A percentile compares a stretch with the other conserved stretches of the same genome.
Evolutionary conservation across 1,140 invertebrate genomes (phyloP).

Genomic region (Condylostylus longicornis): DNA sequence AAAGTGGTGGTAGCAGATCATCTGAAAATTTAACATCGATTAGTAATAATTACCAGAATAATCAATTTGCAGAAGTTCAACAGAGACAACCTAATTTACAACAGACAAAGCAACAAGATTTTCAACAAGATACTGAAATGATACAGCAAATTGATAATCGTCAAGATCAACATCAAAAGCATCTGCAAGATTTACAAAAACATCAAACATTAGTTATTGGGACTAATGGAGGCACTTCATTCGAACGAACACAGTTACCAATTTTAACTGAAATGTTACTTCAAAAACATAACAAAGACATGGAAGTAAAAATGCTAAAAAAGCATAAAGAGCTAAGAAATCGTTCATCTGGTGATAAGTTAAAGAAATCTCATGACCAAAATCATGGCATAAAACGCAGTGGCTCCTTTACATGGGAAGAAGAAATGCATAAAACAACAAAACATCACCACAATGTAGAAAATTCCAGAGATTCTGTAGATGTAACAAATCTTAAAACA

Average conservation of each 20-base stretch:
- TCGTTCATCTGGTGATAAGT: constrained; percentile 34
- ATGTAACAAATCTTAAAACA: neutral
- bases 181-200: constrained; percentile 23
- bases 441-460: constrained; percentile 34
- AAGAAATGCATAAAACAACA: constrained; percentile 36
- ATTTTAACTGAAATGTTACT: constrained; percentile 50
- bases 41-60: constrained; percentile 34
- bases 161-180: constrained; percentile 32
- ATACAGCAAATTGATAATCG: too few relatives aligned
- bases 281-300: constrained; percentile 55
- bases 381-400: constrained; percentile 39
- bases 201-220: neutral
- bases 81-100: too few relatives aligned
- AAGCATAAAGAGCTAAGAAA: constrained; percentile 47
- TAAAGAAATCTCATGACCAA: constrained; percentile 22
- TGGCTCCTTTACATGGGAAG: constrained; percentile 40
- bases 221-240: constrained; percentile 8
- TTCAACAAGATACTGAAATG: too few relatives aligned
- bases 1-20: constrained; percentile 39
- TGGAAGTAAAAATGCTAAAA: constrained; percentile 61
- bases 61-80: too few relatives aligned
- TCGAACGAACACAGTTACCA: constrained; percentile 33
- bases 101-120: too few relatives aligned
- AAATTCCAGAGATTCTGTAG: constrained; percentile 6
- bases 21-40: constrained; percentile 39